These are phyloP conservation scores for Sprattus sprattus DNA, from an alignment of 2,113 vertebrate genomes.

Conservation along the genomic window DNA sequence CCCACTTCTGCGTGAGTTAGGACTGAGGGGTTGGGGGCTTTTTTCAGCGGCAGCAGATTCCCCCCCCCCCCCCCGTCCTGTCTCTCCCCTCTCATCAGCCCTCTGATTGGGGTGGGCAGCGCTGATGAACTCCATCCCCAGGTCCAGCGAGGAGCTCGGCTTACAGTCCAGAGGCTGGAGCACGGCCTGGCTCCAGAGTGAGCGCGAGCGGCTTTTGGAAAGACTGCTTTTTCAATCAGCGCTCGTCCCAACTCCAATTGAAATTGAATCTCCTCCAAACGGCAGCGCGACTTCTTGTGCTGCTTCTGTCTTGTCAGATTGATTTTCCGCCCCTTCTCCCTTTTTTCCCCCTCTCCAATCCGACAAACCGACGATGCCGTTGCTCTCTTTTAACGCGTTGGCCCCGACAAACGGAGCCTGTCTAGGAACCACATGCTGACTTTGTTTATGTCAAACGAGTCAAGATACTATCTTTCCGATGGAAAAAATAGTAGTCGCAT, in stretches of 20 bases:
- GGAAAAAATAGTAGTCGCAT: background rate
- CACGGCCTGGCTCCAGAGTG: background rate
- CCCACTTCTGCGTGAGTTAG: no score
- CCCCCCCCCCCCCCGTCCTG: no score
- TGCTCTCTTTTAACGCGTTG: background rate
- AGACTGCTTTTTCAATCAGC: conserved; percentile 23
- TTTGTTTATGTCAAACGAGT: background rate
- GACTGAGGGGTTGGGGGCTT: background rate
- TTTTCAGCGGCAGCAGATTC: background rate
- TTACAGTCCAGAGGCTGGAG: background rate
- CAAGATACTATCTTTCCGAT: background rate
- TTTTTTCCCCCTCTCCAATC: conserved; percentile 1
- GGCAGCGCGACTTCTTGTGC: background rate
- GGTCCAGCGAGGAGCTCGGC: background rate
- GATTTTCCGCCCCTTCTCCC: conserved; percentile 1
- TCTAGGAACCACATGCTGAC: background rate
- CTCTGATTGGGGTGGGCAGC: background rate
- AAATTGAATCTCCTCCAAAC: conserved; percentile 33
- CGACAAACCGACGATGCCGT: background rate
- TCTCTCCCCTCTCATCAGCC: background rate
- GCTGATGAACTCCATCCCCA: background rate
- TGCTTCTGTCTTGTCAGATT: conserved; percentile 25
- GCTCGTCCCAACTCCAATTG: conserved; percentile 1
- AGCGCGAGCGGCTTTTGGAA: background rate
- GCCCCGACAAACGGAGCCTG: background rate